Evolutionary conservation across 2,888 invertebrate genomes (phyloP), one percentile per base, ranked within the genome.

Genomic region (Drosophila paramelanica): DNA sequence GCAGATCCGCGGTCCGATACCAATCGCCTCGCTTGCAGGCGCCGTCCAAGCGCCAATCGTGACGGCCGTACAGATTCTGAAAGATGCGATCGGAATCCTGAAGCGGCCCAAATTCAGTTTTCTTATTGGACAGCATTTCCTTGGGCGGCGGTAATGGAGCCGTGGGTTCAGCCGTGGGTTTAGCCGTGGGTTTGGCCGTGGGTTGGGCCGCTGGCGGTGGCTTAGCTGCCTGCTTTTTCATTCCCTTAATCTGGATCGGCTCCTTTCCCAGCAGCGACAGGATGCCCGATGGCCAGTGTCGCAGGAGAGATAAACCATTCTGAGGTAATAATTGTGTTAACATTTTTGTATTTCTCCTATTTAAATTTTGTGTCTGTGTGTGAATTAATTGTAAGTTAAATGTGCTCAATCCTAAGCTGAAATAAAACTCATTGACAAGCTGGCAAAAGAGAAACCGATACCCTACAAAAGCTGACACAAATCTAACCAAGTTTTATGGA

Each of bases 1-100:
- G 88, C 59, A 99, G 98, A 91, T 99, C 98, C 91, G 98, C 99
- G 0, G 99, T 99, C 93, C 97, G 98, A 92, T 97, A 98, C 99
- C 99, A 99, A 93, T 98, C 98, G 0, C 99, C 99, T 67, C 98
- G 94, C 77, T 95, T 93, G 84, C 98, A 86, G 0, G 99, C 98
- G 3, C 98, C 98, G 90, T 97, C 97, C 74, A 99, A 92, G 66
- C 97, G 94, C 98, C 98, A 99, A 89, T 99, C 99, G 93, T 99
- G 99, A 61, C 97, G 94, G 1, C 99, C 99, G 91, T 99, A 99
- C 39, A 99, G 93, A 93, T 99, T 99, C 41, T 98, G 99, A 91
- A 99, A 99, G 67, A 99, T 95, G 50, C 99, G 95, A 92, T 99
- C 99, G 89, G 96, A 94, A 93, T 99, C 99, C 17, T 95, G 94